These are phyloP conservation scores for Hystrix brachyura DNA, from an alignment of 2,113 vertebrate genomes.

Conservation along the genomic window DNA sequence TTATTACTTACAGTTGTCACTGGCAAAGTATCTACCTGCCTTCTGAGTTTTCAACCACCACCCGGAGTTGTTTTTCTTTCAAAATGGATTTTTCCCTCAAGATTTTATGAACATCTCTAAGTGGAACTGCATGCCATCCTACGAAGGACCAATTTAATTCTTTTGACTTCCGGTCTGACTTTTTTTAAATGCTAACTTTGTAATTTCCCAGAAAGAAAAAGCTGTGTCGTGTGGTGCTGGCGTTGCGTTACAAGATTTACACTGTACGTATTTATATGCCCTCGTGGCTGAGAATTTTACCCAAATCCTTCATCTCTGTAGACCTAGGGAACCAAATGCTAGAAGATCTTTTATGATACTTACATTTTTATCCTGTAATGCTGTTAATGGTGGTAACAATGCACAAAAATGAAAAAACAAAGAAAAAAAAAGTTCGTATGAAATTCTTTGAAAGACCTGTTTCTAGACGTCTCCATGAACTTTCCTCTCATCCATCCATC, in stretches of 20 bases:
- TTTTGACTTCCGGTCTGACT: conserved; percentile 29
- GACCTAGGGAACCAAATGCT: background rate
- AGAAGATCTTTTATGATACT: background rate
- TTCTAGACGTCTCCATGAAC: background rate
- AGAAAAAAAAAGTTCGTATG: background rate
- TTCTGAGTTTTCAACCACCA: conserved; percentile 71
- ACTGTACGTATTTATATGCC: background rate
- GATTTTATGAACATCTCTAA: conserved; percentile 65
- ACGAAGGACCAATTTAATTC: conserved; percentile 50
- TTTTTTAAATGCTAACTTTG: conserved; percentile 24
- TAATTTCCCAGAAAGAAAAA: conserved; percentile 18
- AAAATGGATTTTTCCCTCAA: conserved; percentile 60
- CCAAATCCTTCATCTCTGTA: background rate
- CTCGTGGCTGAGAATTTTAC: background rate
- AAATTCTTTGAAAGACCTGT: background rate
- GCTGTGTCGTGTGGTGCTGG: background rate
- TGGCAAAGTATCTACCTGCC: conserved; percentile 68
- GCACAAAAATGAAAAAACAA: background rate
- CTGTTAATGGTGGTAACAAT: background rate
- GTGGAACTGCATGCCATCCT: conserved; percentile 33
- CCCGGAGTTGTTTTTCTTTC: conserved; percentile 71
- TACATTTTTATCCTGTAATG: background rate
- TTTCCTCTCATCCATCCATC: background rate
- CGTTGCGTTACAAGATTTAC: background rate
- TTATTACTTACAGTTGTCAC: conserved; percentile 77